A percentile compares a stretch with the other conserved stretches of the same genome.
Evolutionary conservation across 2,888 invertebrate genomes (phyloP).

Genomic region (Ischnura elegans): DNA sequence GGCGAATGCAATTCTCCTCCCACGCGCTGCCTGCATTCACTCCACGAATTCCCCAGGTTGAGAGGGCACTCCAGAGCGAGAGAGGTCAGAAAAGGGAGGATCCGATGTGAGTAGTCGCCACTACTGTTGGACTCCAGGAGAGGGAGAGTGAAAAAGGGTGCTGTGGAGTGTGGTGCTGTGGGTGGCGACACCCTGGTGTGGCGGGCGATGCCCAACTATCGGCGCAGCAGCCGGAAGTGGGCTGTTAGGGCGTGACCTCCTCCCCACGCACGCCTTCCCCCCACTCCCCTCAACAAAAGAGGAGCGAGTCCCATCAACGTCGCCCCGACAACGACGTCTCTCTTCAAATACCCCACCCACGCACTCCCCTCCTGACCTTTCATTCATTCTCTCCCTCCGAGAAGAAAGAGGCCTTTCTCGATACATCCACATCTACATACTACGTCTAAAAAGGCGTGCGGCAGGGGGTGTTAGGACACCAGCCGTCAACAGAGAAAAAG

Average conservation of each 20-base stretch:
- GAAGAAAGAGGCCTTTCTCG: background rate
- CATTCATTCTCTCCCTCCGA: background rate
- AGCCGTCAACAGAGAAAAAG: too few relatives aligned
- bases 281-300: background rate
- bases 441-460: too few relatives aligned
- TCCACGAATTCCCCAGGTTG: too few relatives aligned
- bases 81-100: too few relatives aligned
- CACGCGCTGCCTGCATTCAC: too few relatives aligned
- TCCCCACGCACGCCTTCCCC: background rate
- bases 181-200: background rate
- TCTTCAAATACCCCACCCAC: background rate
- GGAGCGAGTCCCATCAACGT: too few relatives aligned
- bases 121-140: background rate
- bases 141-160: background rate
- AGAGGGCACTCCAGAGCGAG: too few relatives aligned
- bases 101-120: too few relatives aligned
- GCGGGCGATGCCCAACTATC: constrained; percentile 41
- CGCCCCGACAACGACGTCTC: background rate
- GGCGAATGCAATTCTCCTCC: too few relatives aligned
- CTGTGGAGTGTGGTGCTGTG: background rate
- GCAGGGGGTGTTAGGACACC: too few relatives aligned
- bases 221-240: constrained; percentile 48
- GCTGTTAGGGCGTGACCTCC: constrained; percentile 53
- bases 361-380: background rate
- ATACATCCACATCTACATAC: too few relatives aligned